A percentile compares a stretch with the other conserved stretches of the same genome.
Evolutionary conservation across 2,113 vertebrate species (phyloP).

Genomic region (Perca flavescens): DNA sequence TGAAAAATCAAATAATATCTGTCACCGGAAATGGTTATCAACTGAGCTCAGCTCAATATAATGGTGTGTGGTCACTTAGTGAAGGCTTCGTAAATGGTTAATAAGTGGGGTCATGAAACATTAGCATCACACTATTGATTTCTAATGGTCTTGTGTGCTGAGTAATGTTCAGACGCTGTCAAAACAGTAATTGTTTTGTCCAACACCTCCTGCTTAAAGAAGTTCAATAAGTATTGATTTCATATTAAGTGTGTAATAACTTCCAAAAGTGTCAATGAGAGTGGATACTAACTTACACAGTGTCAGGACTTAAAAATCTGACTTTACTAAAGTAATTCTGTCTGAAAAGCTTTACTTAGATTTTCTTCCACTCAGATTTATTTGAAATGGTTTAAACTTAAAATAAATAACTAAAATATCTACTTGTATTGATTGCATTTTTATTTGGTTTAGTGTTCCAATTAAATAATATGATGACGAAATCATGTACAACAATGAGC

Average conservation of each 20-base stretch:
- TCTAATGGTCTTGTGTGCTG: slow-evolving; percentile 27
- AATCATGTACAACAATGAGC: no score
- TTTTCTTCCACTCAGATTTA: neutral
- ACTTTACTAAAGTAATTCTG: neutral
- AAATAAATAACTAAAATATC: no score
- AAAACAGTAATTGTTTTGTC: slow-evolving; percentile 45
- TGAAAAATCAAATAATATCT: slow-evolving; percentile 20
- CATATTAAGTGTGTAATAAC: slow-evolving; percentile 32
- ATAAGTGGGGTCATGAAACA: slow-evolving; percentile 46
- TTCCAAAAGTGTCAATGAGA: slow-evolving; percentile 17
- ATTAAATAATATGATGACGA: no score
- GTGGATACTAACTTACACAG: neutral
- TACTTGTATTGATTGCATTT: no score
- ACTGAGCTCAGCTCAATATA: slow-evolving; percentile 18
- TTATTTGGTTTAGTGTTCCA: no score
- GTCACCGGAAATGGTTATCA: slow-evolving; percentile 17
- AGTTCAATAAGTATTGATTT: slow-evolving; percentile 43
- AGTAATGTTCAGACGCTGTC: slow-evolving; percentile 54
- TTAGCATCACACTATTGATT: slow-evolving; percentile 54
- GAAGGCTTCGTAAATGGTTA: slow-evolving; percentile 57
- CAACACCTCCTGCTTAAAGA: neutral
- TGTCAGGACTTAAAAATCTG: neutral
- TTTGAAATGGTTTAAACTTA: no score
- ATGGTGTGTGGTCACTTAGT: slow-evolving; percentile 21
- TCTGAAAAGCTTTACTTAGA: neutral